Conservation (phyloP, 2,888 invertebrate species). For the Aphidius colemani region DNA sequence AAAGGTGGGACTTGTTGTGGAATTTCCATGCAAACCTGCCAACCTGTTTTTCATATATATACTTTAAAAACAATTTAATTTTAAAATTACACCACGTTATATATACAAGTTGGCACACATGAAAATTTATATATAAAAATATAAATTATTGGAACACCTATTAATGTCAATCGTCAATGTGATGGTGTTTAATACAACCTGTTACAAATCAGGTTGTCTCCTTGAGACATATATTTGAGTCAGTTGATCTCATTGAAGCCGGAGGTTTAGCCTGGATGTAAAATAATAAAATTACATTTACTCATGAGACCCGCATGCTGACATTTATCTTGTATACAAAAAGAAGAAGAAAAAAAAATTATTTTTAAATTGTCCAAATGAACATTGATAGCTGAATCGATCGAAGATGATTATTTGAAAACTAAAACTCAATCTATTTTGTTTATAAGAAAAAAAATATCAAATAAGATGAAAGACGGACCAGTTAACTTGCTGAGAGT, state of each 20-base stretch:
- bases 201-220: slow-evolving; percentile 13
- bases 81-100: no score
- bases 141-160: slow-evolving; percentile 11
- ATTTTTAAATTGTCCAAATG: no score
- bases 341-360: no score
- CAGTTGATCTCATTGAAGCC: neutral
- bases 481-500: neutral
- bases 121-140: neutral
- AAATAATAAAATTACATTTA: neutral
- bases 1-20: slow-evolving; percentile 23
- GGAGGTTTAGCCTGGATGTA: neutral
- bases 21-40: slow-evolving; percentile 24
- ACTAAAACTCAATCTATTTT: no score
- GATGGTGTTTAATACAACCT: neutral
- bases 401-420: no score
- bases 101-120: neutral
- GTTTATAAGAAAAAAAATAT: no score
- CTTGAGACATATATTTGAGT: slow-evolving; percentile 1
- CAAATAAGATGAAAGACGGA: no score
- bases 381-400: no score
- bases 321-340: neutral
- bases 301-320: neutral
- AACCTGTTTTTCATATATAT: slow-evolving; percentile 3
- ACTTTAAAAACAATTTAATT: neutral
- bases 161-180: neutral